These are phyloP conservation scores for Alexandromys oeconomus DNA, from an alignment of 2,797 vertebrate species.

Conservation along the genomic window DNA sequence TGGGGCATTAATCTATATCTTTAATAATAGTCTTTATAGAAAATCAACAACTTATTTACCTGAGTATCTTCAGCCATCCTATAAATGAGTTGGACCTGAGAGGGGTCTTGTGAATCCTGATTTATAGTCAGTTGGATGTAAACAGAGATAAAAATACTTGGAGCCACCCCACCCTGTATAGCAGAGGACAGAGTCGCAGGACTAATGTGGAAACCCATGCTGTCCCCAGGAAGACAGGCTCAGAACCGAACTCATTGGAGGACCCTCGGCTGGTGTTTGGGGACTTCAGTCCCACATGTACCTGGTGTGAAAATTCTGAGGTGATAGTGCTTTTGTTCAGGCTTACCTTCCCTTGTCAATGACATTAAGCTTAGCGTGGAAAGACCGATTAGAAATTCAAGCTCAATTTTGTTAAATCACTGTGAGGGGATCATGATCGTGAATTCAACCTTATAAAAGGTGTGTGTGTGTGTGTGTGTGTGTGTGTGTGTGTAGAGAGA, in stretches of 20 bases:
- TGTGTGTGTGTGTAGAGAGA: background rate
- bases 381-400: background rate
- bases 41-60: background rate
- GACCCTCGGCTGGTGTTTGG: background rate
- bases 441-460: background rate
- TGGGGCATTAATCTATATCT: background rate
- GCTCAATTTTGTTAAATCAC: background rate
- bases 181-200: too few relatives aligned
- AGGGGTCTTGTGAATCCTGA: accelerated
- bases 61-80: background rate
- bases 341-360: background rate
- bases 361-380: background rate
- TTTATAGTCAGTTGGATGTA: background rate
- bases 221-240: background rate
- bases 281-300: background rate
- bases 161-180: background rate
- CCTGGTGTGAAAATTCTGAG: background rate
- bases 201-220: background rate
- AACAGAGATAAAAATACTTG: background rate
- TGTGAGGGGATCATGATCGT: background rate
- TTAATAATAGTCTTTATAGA: background rate
- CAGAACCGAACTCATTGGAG: background rate
- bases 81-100: background rate
- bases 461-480: background rate
- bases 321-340: background rate